Base-by-base conservation (phyloP, 2,113 vertebrate genomes). In the Gadus chalcogrammus region DNA sequence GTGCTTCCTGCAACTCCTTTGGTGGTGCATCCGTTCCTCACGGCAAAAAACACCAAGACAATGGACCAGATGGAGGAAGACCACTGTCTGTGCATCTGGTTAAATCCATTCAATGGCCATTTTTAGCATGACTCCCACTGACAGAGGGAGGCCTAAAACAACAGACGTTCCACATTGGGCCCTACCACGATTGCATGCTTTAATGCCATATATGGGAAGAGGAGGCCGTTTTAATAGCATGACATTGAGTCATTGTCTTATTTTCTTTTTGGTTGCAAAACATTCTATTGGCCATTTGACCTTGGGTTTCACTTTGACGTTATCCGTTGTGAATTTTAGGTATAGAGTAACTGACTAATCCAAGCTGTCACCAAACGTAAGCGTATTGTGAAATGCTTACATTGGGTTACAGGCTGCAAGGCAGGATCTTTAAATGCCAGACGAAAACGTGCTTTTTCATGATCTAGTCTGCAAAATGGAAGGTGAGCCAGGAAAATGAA, bases 11-110 rank as follows among this genome's bases (percentile, higher is more conserved):
- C 82, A 69, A 84, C 87, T 88, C 85, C 80, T 85, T 86, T 76
- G 63, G 90, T 74, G 79, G 78, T 73, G 85, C 89, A 90, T 93
- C 90, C 91, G 89, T 82, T 90, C 64, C 79, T 89, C 81, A 85
- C 88, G 87, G 79, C 84, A 76, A 71, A 88, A 78, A 91, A 88
- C 83, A 74, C 74, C 5, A 67, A 89, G 80, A 92, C 91, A 91
- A 90, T 91, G 71, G 90, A 84, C 84, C 88, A 91, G 88, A 88
- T 90, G 90, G 84, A 89, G 91, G 91, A 91, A 91, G 84, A 88
- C 77, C 77, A 84, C 85, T 79, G 88, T 88, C 85, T 71, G 71
- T 82, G 86, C 89, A 90, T 91, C 89, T 92, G 89, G 79, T 89
- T 82, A 82, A 91, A 84, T 79, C 85, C 78, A 85, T 80, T 89